Conservation (phyloP, 35 echinoderm and acorn worm species). For the Eucidaris tribuloides region DNA sequence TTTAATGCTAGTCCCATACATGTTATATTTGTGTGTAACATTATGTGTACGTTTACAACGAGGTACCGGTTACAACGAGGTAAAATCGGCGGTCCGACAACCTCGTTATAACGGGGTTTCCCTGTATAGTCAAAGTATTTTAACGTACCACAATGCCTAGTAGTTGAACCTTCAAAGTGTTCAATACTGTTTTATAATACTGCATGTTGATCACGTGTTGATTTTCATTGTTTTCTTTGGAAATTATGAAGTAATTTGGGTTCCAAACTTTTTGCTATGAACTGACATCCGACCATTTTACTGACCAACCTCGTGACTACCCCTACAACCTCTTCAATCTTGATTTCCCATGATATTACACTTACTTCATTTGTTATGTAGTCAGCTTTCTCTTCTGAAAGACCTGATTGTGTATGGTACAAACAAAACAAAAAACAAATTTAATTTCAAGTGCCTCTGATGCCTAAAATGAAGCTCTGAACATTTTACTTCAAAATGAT, state of each 20-base stretch:
- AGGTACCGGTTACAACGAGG: too few species aligned
- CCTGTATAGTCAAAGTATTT: too few species aligned
- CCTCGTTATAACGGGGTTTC: too few species aligned
- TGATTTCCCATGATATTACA: not conserved
- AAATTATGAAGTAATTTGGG: not conserved
- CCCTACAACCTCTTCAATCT: not conserved
- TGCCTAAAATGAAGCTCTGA: not conserved
- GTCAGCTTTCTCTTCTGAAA: constrained; percentile 66
- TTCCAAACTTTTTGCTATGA: not conserved
- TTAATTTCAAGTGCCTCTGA: not conserved
- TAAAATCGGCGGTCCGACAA: too few species aligned
- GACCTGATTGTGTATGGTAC: constrained; percentile 21
- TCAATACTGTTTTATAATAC: not conserved
- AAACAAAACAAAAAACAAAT: not conserved
- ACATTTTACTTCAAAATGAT: not conserved
- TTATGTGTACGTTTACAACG: too few species aligned
- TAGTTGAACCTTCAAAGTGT: not conserved
- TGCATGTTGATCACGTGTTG: not conserved
- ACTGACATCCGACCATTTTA: not conserved
- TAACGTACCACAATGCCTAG: too few species aligned
- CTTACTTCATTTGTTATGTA: constrained; percentile 64
- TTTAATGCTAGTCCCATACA: too few species aligned
- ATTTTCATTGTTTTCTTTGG: not conserved
- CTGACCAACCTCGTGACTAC: not conserved
- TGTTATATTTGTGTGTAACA: too few species aligned